phyloP scores from a whole-genome alignment of 2,888 invertebrate genomes.

The Leptopterna dolabrata region DNA sequence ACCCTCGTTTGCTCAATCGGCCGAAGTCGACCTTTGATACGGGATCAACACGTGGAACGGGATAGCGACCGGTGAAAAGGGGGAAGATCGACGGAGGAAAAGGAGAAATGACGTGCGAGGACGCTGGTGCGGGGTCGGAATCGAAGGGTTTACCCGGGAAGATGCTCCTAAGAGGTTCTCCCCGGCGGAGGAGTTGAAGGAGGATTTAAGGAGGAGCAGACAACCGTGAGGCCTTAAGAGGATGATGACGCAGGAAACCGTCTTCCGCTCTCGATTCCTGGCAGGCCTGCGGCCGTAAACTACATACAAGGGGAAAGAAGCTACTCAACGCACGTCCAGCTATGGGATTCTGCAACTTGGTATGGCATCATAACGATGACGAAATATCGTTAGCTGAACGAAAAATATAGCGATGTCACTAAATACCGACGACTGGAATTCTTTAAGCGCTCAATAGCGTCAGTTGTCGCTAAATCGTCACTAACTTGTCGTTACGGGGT shows the following conservation, averaged over 20 bases:
- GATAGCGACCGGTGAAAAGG: not conserved
- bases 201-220: constrained; percentile 16
- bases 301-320: too few relatives aligned
- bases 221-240: constrained; percentile 25
- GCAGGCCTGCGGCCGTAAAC: not conserved
- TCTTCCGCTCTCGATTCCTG: not conserved
- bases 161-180: constrained; percentile 12
- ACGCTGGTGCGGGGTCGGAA: not conserved
- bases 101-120: not conserved
- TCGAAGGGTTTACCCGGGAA: not conserved
- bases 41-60: constrained; percentile 23
- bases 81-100: not conserved
- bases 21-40: constrained; percentile 33
- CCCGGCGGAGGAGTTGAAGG: not conserved
- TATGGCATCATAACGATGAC: too few relatives aligned
- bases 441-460: too few relatives aligned
- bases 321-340: too few relatives aligned
- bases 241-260: constrained; percentile 19
- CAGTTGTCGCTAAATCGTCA: too few relatives aligned
- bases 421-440: too few relatives aligned
- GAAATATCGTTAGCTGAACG: too few relatives aligned
- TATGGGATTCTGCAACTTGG: too few relatives aligned
- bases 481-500: too few relatives aligned
- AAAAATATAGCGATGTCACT: too few relatives aligned
- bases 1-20: constrained; percentile 25